Evolutionary conservation across 2,797 vertebrate species (phyloP).

Genomic region (Trematomus bernacchii): DNA sequence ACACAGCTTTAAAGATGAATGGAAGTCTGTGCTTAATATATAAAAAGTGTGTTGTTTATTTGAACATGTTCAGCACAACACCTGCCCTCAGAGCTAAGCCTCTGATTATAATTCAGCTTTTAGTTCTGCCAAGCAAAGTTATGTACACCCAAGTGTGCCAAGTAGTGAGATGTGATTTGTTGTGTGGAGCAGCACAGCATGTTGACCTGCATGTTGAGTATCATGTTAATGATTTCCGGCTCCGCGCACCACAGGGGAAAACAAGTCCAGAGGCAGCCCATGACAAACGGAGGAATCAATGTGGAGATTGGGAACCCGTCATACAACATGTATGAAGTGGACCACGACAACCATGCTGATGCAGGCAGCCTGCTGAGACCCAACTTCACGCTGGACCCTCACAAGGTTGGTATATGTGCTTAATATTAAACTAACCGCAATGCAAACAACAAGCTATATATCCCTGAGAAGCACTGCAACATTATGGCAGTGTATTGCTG

Average conservation of each 20-base stretch:
- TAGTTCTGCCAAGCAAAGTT: not conserved
- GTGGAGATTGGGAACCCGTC: conserved; percentile 99
- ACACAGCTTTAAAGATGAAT: conserved; percentile 41
- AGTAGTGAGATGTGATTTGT: conserved; percentile 17
- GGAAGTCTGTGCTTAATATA: conserved; percentile 20
- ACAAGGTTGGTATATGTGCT: conserved; percentile 88
- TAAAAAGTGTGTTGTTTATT: conserved; percentile 25
- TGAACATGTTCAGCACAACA: conserved; percentile 7
- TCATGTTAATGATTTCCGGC: conserved; percentile 44
- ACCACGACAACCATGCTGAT: conserved; percentile 94
- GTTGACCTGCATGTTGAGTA: conserved; percentile 34
- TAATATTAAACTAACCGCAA: not conserved
- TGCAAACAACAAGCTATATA: not conserved
- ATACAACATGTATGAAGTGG: conserved; percentile 99
- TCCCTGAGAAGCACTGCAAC: not conserved
- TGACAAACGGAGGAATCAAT: conserved; percentile 97
- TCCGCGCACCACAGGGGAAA: conserved; percentile 88
- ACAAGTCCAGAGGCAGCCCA: conserved; percentile 96
- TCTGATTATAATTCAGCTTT: conserved; percentile 37
- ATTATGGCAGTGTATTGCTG: not conserved
- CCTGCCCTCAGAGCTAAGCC: not conserved
- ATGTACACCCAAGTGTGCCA: conserved; percentile 4
- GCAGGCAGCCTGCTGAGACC: conserved; percentile 93
- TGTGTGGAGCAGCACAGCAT: conserved; percentile 18
- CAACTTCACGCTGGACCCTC: conserved; percentile 95